A percentile compares a stretch with the other conserved stretches of the same genome.
These are phyloP conservation scores for Tenualosa thibaudeaui DNA, from an alignment of 2,797 vertebrate species.

Conservation along the genomic window DNA sequence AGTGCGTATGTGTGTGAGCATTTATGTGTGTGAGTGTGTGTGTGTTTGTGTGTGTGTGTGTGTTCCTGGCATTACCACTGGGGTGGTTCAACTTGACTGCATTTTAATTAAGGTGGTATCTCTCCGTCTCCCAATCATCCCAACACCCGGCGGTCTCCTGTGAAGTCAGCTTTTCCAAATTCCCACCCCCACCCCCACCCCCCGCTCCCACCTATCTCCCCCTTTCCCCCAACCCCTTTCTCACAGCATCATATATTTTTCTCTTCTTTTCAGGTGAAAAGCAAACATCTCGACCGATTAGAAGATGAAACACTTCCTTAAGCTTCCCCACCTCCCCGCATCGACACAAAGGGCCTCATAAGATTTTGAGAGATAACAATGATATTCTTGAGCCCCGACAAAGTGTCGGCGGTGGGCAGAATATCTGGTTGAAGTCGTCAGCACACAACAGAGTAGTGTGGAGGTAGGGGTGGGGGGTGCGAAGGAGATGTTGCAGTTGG, in stretches of 20 bases:
- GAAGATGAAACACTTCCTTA: conserved; percentile 3
- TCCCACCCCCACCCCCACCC: not conserved
- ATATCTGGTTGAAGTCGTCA: not conserved
- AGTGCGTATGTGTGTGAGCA: not conserved
- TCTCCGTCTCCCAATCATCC: not conserved
- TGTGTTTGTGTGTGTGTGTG: no score
- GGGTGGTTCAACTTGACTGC: conserved; percentile 11
- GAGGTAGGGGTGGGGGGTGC: no score
- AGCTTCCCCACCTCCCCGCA: not conserved
- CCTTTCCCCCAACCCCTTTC: no score
- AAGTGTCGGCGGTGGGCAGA: not conserved
- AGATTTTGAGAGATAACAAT: not conserved
- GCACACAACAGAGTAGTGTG: not conserved
- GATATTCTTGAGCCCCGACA: not conserved
- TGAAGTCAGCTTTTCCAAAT: not conserved
- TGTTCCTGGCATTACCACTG: conserved; percentile 45
- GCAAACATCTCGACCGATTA: not conserved
- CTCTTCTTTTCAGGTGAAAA: not conserved
- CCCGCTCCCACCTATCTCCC: not conserved
- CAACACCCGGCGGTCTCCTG: not conserved
- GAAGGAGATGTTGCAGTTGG: not conserved
- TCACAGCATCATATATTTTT: not conserved
- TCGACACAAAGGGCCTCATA: not conserved
- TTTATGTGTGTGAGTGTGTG: not conserved
- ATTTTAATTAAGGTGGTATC: conserved; percentile 19